A percentile compares a stretch with the other conserved stretches of the same genome.
Conservation (phyloP, 1,140 invertebrate genomes). For the Pygmarrhopalites habei region DNA sequence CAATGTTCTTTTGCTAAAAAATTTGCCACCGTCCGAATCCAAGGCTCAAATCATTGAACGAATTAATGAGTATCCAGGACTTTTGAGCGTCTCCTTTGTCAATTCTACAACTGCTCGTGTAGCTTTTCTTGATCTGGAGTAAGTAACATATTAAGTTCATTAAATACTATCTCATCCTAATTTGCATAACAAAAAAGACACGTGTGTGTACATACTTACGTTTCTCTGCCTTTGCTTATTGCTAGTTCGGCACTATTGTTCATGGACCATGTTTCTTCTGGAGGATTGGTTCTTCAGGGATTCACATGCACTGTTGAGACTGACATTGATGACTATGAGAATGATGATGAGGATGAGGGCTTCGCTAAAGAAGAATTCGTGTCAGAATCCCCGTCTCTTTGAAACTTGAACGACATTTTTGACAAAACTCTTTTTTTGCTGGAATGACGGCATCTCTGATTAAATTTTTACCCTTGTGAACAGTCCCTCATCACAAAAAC, state of each 20-base stretch:
- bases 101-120: conserved; percentile 27
- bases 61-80: conserved; percentile 29
- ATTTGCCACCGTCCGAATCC: conserved; percentile 27
- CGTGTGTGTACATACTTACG: no score
- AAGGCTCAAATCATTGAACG: conserved; percentile 28
- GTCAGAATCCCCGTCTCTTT: background rate
- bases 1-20: conserved; percentile 36
- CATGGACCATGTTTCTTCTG: conserved; percentile 35
- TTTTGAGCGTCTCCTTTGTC: conserved; percentile 27
- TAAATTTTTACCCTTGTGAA: no score
- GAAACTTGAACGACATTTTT: no score
- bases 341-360: conserved; percentile 22
- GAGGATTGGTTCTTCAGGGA: conserved; percentile 24
- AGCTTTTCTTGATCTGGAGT: conserved; percentile 33
- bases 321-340: no score
- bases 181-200: no score
- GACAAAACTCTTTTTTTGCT: no score
- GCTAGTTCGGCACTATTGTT: conserved; percentile 32
- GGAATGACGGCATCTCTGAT: no score
- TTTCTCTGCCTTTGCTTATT: no score
- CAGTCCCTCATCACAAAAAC: no score
- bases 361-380: background rate
- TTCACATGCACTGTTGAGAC: conserved; percentile 34
- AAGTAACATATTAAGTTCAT: background rate
- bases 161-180: no score